Conservation (phyloP, 2,888 invertebrate species). For the Schizaphis graminum region DNA sequence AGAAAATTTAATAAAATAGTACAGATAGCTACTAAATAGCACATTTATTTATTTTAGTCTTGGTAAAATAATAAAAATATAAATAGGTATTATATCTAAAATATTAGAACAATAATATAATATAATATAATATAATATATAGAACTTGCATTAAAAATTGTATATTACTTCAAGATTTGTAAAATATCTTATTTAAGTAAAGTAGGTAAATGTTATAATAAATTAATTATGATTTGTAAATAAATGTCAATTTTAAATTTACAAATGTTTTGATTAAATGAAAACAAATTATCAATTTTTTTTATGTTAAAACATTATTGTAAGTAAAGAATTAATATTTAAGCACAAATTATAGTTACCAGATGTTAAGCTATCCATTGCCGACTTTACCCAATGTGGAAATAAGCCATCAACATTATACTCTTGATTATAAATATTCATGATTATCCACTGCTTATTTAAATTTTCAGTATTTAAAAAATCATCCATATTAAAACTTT, state of each 20-base stretch:
- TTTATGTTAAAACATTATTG: neutral
- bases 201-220: neutral
- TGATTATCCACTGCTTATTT: constrained; percentile 61
- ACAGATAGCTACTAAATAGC: neutral
- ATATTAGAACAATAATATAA: no score
- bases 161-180: neutral
- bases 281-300: neutral
- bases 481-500: constrained; percentile 60
- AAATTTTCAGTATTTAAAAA: constrained; percentile 59
- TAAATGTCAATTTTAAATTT: neutral
- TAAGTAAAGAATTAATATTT: neutral
- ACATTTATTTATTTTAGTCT: neutral
- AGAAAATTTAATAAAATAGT: neutral
- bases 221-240: neutral
- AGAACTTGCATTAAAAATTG: neutral
- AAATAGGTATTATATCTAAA: neutral
- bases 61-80: neutral
- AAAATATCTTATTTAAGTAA: neutral
- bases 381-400: constrained; percentile 60
- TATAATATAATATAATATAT: neutral
- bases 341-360: constrained; percentile 20
- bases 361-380: constrained; percentile 57
- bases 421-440: constrained; percentile 59
- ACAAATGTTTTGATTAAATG: neutral
- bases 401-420: constrained; percentile 58